Evolutionary conservation across 2,888 invertebrate species (phyloP), one percentile per base, ranked within the genome.

Genomic region (Steinernema scapterisci): DNA sequence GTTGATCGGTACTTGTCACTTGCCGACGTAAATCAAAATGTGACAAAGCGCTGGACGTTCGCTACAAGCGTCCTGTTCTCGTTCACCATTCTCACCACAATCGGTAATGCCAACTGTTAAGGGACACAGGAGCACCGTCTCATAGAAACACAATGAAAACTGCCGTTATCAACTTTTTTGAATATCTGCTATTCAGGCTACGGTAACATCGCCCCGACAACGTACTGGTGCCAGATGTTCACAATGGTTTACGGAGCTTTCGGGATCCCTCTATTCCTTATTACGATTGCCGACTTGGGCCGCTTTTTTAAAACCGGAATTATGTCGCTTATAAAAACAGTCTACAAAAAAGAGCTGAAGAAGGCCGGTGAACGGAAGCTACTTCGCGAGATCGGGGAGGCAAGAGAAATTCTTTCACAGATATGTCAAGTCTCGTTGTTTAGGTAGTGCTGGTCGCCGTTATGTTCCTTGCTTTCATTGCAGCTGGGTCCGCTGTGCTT

Each of bases 71-170:
- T 86, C 3, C 76, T 86, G 0, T 86, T 86, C 72, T 80, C 85
- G 3, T 86, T 85, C 75, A 86, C 86, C n/a, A 85, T 86, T 75
- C 77, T 85, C 5, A 85, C 85, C 13, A 85, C 85, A 16, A 85
- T 85, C 71, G 83, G 83, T 81, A 54, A 46, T 48, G 31, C 19
- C 63, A 70, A 70, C 21, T 7, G 16, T 77, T 6, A n/a, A n/a
- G n/a, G n/a, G n/a, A n/a, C n/a, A n/a, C n/a, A n/a, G n/a, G n/a
- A n/a, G n/a, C n/a, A n/a, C n/a, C n/a, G n/a, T n/a, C n/a, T n/a
- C n/a, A n/a, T n/a, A n/a, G n/a, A n/a, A n/a, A n/a, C n/a, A n/a
- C n/a, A n/a, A n/a, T n/a, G n/a, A n/a, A n/a, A n/a, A n/a, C n/a
- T n/a, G n/a, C n/a, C n/a, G n/a, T n/a, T n/a, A n/a, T n/a, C n/a